A percentile compares a stretch with the other conserved stretches of the same genome.
These are phyloP conservation scores for Luperina testacea DNA, from an alignment of 2,888 invertebrate genomes.

Conservation along the genomic window DNA sequence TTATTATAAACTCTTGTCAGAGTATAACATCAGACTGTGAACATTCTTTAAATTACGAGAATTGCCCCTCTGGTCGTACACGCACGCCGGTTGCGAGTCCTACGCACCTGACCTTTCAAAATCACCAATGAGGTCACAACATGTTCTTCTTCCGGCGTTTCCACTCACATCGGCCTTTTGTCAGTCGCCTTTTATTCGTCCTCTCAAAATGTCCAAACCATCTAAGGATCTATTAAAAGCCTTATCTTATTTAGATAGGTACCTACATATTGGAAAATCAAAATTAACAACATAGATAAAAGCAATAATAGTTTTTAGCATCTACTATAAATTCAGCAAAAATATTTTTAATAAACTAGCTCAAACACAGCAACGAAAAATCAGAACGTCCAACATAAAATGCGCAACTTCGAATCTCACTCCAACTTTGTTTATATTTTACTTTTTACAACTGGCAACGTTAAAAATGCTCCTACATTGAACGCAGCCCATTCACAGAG, in stretches of 20 bases:
- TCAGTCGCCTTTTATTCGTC: neutral
- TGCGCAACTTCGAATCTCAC: constrained; percentile 41
- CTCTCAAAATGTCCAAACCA: neutral
- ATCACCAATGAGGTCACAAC: neutral
- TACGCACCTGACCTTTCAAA: neutral
- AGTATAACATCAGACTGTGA: neutral
- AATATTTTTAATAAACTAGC: constrained; percentile 3
- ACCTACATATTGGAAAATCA: too few relatives aligned
- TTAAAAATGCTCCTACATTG: constrained; percentile 61
- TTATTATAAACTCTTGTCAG: too few relatives aligned
- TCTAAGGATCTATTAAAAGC: neutral
- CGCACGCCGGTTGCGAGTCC: neutral
- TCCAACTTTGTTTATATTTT: constrained; percentile 59
- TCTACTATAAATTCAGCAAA: neutral
- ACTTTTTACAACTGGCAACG: constrained; percentile 69
- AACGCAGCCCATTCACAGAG: constrained; percentile 64
- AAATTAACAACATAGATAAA: neutral
- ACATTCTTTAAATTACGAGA: neutral
- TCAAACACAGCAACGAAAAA: constrained; percentile 14
- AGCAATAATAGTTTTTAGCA: neutral
- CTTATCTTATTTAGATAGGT: too few relatives aligned
- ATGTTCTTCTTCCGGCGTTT: neutral
- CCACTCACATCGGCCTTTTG: neutral
- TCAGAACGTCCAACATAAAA: constrained; percentile 22
- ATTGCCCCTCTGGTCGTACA: neutral